Evolutionary conservation across 2,888 invertebrate genomes (phyloP).

Genomic region (Mythimna ferrago): DNA sequence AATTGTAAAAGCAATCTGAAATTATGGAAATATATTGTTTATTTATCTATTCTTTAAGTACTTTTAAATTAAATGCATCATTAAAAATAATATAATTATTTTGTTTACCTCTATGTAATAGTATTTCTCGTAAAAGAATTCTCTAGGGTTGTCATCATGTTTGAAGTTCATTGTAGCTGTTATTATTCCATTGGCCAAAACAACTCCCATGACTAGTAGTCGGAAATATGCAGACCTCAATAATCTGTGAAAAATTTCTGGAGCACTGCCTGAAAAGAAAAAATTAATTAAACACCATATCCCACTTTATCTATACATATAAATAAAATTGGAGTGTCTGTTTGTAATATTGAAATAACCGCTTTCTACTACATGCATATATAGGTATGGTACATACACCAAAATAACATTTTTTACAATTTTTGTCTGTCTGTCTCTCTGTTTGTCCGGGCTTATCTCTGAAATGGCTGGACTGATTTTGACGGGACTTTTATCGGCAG

Average conservation of each 20-base stretch:
- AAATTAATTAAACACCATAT: neutral
- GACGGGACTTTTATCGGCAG: too few species aligned
- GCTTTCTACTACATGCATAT: too few species aligned
- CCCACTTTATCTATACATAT: neutral
- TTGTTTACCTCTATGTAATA: constrained; percentile 95
- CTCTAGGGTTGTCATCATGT: constrained; percentile 96
- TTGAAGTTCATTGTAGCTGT: constrained; percentile 99
- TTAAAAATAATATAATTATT: neutral
- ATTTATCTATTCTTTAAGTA: neutral
- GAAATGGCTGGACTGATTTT: too few species aligned
- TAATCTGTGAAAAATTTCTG: constrained; percentile 95
- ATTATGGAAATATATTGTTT: constrained; percentile 49
- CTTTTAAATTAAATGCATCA: neutral
- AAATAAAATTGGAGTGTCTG: too few species aligned
- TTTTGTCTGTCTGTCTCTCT: too few species aligned
- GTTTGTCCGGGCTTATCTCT: too few species aligned
- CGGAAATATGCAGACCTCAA: constrained; percentile 98
- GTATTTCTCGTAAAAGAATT: constrained; percentile 96
- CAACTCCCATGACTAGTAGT: constrained; percentile 97
- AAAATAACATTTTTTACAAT: too few species aligned
- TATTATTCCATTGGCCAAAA: constrained; percentile 98
- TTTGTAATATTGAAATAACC: too few species aligned
- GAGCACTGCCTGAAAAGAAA: constrained; percentile 91
- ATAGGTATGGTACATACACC: too few species aligned
- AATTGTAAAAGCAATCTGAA: constrained; percentile 97